A percentile compares a stretch with the other conserved stretches of the same genome.
These are phyloP conservation scores for Platycheirus albimanus DNA, from an alignment of 2,888 invertebrate species.

Conservation along the genomic window DNA sequence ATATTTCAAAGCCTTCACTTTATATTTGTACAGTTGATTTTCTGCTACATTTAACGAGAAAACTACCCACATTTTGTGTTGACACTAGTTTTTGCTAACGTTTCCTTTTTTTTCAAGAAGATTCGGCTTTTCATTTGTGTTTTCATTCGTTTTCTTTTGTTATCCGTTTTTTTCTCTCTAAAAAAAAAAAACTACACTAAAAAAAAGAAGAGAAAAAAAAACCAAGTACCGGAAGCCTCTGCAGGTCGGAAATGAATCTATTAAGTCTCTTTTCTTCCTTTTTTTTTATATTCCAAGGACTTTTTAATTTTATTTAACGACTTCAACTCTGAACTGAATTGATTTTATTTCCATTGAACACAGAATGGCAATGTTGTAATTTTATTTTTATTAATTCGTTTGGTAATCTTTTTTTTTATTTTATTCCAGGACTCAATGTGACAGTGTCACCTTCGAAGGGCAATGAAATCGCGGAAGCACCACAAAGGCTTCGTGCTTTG, in stretches of 20 bases:
- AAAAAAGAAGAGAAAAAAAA: too few species aligned
- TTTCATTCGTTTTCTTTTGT: conserved; percentile 5
- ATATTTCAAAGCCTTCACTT: not conserved
- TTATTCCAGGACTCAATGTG: conserved; percentile 79
- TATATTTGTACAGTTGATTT: conserved; percentile 40
- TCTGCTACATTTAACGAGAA: conserved; percentile 54
- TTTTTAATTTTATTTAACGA: conserved; percentile 47
- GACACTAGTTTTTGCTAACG: conserved; percentile 70
- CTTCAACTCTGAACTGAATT: conserved; percentile 31
- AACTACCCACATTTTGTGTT: conserved; percentile 59
- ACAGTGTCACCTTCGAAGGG: conserved; percentile 79
- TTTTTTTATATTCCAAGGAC: conserved; percentile 6
- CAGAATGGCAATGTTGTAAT: conserved; percentile 27
- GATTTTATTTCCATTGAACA: conserved; percentile 39
- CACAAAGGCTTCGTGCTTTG: conserved; percentile 82
- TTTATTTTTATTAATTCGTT: conserved; percentile 50
- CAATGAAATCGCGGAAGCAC: conserved; percentile 83
- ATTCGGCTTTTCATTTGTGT: conserved; percentile 41
- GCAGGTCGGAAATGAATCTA: conserved; percentile 39
- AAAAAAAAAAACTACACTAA: not conserved
- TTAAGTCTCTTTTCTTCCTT: conserved; percentile 6
- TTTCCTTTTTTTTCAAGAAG: conserved; percentile 24
- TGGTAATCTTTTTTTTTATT: conserved; percentile 33
- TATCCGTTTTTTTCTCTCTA: not conserved
- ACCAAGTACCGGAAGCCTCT: conserved; percentile 4